These are phyloP conservation scores for Brotula barbata DNA, from an alignment of 2,797 vertebrate species.

Conservation along the genomic window DNA sequence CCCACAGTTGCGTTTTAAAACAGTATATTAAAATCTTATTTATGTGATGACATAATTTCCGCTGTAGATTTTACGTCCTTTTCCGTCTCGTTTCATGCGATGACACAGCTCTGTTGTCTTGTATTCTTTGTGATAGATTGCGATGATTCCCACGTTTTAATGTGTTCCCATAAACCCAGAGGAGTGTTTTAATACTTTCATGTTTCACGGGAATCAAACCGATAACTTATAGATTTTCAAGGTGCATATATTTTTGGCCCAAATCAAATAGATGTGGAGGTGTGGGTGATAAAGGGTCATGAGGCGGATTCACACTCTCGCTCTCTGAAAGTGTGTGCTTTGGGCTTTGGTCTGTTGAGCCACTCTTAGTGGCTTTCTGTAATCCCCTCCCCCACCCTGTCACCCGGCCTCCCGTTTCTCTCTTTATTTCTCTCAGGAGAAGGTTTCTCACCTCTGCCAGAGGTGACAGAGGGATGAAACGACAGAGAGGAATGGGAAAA, in stretches of 20 bases:
- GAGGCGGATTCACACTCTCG: constrained; percentile 46
- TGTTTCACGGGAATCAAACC: not conserved
- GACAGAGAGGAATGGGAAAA: constrained; percentile 21
- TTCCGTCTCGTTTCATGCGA: too few relatives aligned
- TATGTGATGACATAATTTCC: too few relatives aligned
- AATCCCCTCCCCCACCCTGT: too few relatives aligned
- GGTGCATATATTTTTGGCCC: constrained; percentile 2
- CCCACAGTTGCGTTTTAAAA: too few relatives aligned
- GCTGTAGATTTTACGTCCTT: too few relatives aligned
- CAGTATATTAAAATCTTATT: too few relatives aligned
- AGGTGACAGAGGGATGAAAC: constrained; percentile 58
- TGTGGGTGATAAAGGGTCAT: constrained; percentile 56
- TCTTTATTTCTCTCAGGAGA: constrained; percentile 60
- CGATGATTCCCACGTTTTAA: not conserved
- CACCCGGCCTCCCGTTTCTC: constrained; percentile 52
- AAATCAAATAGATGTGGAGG: constrained; percentile 40
- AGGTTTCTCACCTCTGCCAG: constrained; percentile 61
- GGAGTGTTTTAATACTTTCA: constrained; percentile 16
- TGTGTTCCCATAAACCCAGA: constrained; percentile 8
- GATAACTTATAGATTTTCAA: constrained; percentile 9
- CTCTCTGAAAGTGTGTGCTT: constrained; percentile 15
- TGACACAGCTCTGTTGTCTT: too few relatives aligned
- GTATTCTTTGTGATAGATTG: not conserved
- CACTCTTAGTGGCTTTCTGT: constrained; percentile 62
- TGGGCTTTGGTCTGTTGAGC: constrained; percentile 56